These are phyloP conservation scores for Aptenodytes forsteri DNA, from an alignment of 2,113 vertebrate species.

Conservation along the genomic window DNA sequence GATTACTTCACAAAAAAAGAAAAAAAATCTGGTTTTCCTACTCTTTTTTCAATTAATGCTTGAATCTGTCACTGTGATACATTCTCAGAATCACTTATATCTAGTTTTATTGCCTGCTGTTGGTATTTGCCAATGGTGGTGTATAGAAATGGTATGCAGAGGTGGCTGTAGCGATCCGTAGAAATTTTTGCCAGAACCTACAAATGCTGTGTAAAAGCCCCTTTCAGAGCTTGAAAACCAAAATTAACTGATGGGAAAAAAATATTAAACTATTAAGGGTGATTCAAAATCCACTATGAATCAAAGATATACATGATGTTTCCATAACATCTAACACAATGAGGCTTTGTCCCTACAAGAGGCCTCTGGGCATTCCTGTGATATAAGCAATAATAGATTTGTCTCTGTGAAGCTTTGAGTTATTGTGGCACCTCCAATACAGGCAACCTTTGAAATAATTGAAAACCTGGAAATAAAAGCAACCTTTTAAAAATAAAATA, in stretches of 20 bases:
- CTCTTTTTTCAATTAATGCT: not conserved
- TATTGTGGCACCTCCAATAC: conserved; percentile 7
- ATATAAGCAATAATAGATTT: conserved; percentile 41
- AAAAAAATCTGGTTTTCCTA: not conserved
- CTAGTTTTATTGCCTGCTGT: not conserved
- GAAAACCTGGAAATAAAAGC: conserved; percentile 45
- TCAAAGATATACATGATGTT: conserved; percentile 33
- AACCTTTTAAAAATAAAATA: conserved; percentile 34
- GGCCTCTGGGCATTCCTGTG: conserved; percentile 22
- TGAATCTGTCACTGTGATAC: not conserved
- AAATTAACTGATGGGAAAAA: conserved; percentile 38
- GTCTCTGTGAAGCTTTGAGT: conserved; percentile 8
- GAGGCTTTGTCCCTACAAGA: conserved; percentile 41
- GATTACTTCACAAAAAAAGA: not conserved
- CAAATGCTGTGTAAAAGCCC: conserved; percentile 3
- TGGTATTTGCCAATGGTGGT: not conserved
- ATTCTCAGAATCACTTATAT: not conserved
- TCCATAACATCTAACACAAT: conserved; percentile 47
- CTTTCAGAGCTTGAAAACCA: conserved; percentile 35
- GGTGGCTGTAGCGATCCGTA: not conserved
- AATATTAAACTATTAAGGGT: conserved; percentile 17
- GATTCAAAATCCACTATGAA: conserved; percentile 39
- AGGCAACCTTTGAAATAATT: conserved; percentile 40
- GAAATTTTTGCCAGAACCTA: conserved; percentile 6
- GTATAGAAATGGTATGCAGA: not conserved